Percentiles rank a stretch among this genome's conserved stretches.
Evolutionary conservation across 2,888 invertebrate genomes (phyloP).

Genomic region (Diaphora mendica): DNA sequence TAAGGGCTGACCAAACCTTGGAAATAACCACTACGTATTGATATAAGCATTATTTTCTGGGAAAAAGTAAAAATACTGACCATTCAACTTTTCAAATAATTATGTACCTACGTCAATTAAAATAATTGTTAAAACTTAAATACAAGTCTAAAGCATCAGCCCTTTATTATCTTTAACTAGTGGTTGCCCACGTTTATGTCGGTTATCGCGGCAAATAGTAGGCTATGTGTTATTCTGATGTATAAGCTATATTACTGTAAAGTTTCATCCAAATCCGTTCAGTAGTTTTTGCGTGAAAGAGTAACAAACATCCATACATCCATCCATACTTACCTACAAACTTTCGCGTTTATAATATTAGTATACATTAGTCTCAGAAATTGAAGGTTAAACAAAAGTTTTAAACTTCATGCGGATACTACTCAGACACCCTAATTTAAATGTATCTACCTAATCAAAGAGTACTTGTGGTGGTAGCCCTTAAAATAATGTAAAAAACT

Average conservation of each 20-base stretch:
- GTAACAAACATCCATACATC: too few relatives aligned
- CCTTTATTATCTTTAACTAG: constrained; percentile 3
- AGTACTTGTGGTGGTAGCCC: constrained; percentile 1
- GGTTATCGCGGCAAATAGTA: too few relatives aligned
- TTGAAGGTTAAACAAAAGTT: constrained; percentile 5
- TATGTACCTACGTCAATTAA: background rate
- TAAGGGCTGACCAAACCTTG: constrained; percentile 7
- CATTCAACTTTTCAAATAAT: background rate
- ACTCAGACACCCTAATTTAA: constrained; percentile 21
- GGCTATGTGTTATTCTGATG: too few relatives aligned
- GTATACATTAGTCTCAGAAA: constrained; percentile 8
- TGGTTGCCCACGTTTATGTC: too few relatives aligned
- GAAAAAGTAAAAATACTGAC: too few relatives aligned
- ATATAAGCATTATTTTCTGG: too few relatives aligned
- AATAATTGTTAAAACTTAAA: background rate
- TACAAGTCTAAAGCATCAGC: background rate
- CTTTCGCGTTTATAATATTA: too few relatives aligned
- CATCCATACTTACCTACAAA: too few relatives aligned
- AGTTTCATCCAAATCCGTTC: too few relatives aligned
- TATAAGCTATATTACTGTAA: too few relatives aligned
- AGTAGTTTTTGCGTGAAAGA: too few relatives aligned
- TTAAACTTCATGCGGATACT: constrained; percentile 14
- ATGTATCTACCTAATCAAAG: constrained; percentile 10
- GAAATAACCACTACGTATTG: background rate
- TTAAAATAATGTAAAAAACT: background rate